Percentiles rank a stretch among this genome's conserved stretches.
These are phyloP conservation scores for Sebastes steindachneri DNA, from an alignment of 2,797 vertebrate genomes.

Conservation along the genomic window DNA sequence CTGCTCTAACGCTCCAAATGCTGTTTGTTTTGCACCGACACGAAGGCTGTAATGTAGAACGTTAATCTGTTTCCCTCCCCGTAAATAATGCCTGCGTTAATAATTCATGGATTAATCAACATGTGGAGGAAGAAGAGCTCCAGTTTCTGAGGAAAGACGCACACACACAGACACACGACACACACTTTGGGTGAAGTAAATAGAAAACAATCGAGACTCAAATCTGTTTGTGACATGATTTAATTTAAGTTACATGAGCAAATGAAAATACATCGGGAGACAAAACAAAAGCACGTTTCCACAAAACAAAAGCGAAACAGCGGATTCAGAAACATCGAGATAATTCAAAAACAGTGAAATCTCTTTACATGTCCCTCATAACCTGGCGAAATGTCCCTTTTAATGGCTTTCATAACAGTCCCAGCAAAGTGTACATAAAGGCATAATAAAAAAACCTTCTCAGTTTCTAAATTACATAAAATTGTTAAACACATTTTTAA, in stretches of 20 bases:
- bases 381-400: slow-evolving; percentile 22
- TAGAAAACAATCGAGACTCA: neutral
- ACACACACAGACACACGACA: neutral
- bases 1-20: neutral
- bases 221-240: slow-evolving; percentile 46
- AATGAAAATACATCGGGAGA: slow-evolving; percentile 37
- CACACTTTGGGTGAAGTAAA: neutral
- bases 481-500: slow-evolving; percentile 51
- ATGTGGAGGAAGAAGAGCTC: neutral
- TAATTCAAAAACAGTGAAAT: slow-evolving; percentile 11
- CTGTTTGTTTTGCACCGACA: slow-evolving; percentile 29
- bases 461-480: slow-evolving; percentile 45
- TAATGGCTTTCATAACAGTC: slow-evolving; percentile 23
- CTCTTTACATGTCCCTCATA: slow-evolving; percentile 16
- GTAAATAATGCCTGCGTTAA: slow-evolving; percentile 47
- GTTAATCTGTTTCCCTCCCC: slow-evolving; percentile 42
- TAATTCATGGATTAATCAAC: slow-evolving; percentile 64
- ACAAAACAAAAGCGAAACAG: slow-evolving; percentile 26
- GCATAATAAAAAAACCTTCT: slow-evolving; percentile 6
- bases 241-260: slow-evolving; percentile 54
- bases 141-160: slow-evolving; percentile 9
- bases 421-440: slow-evolving; percentile 27
- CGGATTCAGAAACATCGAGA: slow-evolving; percentile 17
- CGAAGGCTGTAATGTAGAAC: slow-evolving; percentile 29
- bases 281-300: slow-evolving; percentile 46